Conservation (phyloP, 2,888 invertebrate genomes). For the Aelia acuminata region DNA sequence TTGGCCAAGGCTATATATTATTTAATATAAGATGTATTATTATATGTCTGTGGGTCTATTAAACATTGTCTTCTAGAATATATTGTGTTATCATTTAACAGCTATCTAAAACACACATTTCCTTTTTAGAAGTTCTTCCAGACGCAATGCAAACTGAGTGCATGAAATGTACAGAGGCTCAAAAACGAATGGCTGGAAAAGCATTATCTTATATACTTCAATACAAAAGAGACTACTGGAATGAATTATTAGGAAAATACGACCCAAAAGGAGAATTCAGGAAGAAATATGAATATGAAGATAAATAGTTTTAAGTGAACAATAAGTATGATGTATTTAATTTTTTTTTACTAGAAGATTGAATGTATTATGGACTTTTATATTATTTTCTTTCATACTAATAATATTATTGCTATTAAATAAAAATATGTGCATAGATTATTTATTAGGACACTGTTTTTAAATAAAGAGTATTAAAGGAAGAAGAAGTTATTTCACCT, state of each 20-base stretch:
- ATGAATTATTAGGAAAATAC: conserved; percentile 65
- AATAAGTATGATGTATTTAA: background rate
- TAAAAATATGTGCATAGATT: background rate
- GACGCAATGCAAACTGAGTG: conserved; percentile 67
- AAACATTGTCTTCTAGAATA: background rate
- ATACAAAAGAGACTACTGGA: conserved; percentile 65
- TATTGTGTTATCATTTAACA: background rate
- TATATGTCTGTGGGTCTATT: background rate
- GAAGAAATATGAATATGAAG: conserved; percentile 60
- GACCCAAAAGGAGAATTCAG: conserved; percentile 65
- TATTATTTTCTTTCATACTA: background rate
- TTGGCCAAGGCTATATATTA: no score
- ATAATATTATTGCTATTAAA: background rate
- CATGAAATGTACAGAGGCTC: conserved; percentile 66
- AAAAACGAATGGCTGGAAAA: conserved; percentile 66
- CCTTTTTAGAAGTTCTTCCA: conserved; percentile 66
- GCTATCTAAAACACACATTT: background rate
- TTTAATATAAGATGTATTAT: no score
- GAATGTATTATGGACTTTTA: background rate
- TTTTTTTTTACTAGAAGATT: background rate
- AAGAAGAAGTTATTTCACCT: no score
- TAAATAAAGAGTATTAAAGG: no score
- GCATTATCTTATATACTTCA: conserved; percentile 66
- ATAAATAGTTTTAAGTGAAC: background rate
- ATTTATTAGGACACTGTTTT: no score